Percentiles rank a stretch among this genome's conserved stretches.
phyloP scores from a whole-genome alignment of 1,140 invertebrate genomes.

The Thaumetopoea pityocampa region DNA sequence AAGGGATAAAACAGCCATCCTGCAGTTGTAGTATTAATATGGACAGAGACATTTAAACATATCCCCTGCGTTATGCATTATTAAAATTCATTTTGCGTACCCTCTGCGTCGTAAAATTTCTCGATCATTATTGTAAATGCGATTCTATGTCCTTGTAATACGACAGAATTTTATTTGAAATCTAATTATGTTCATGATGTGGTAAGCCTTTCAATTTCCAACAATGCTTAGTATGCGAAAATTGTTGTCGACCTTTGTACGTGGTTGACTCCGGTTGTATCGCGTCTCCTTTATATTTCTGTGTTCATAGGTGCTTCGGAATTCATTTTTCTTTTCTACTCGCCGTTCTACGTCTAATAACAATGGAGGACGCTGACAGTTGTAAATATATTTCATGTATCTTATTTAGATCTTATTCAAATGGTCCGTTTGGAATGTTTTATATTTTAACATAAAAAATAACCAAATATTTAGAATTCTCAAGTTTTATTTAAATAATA shows the following conservation, averaged over 20 bases:
- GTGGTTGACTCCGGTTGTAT: conserved; percentile 25
- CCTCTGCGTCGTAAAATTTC: conserved; percentile 9
- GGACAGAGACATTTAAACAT: conserved; percentile 24
- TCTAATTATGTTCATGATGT: conserved; percentile 18
- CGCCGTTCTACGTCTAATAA: conserved; percentile 14
- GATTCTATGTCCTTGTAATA: conserved; percentile 1
- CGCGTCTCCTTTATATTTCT: conserved; percentile 18
- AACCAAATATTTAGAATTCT: neutral
- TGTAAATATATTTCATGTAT: conserved; percentile 1
- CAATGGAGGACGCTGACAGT: conserved; percentile 1
- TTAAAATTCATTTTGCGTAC: conserved; percentile 34
- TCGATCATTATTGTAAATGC: conserved; percentile 1
- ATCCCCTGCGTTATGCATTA: conserved; percentile 29
- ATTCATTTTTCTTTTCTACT: conserved; percentile 24
- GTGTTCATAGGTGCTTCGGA: conserved; percentile 13
- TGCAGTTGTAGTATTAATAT: conserved; percentile 12
- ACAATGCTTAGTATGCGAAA: conserved; percentile 44
- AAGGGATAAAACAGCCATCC: neutral
- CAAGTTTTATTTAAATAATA: neutral
- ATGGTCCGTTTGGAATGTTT: neutral
- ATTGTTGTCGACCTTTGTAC: conserved; percentile 41
- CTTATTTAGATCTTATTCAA: conserved; percentile 2
- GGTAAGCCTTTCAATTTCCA: conserved; percentile 41
- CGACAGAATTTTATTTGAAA: conserved; percentile 4
- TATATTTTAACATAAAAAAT: too few species aligned